Percentiles rank a stretch among this genome's conserved stretches.
Evolutionary conservation across 2,888 invertebrate genomes (phyloP).

Genomic region (Cosmorhoe ocellata): DNA sequence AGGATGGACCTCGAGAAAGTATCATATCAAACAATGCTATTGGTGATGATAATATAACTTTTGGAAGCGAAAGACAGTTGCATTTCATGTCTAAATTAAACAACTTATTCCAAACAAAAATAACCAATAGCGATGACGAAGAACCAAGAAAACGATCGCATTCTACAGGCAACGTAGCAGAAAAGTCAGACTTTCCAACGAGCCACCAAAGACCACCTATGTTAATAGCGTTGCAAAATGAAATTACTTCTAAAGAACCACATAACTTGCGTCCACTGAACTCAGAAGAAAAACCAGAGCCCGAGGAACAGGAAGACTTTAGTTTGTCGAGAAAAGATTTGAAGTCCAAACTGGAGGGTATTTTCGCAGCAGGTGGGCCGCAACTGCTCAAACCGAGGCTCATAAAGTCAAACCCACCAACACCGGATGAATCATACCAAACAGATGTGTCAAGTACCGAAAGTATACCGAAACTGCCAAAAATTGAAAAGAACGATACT

Average conservation of each 20-base stretch:
- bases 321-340: slow-evolving; percentile 65
- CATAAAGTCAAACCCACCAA: slow-evolving; percentile 66
- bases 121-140: slow-evolving; percentile 51
- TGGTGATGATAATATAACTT: slow-evolving; percentile 56
- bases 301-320: slow-evolving; percentile 45
- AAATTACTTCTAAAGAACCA: slow-evolving; percentile 54
- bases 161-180: slow-evolving; percentile 62
- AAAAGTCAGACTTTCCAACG: slow-evolving; percentile 46
- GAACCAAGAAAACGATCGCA: slow-evolving; percentile 62
- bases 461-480: slow-evolving; percentile 61
- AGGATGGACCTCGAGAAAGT: slow-evolving; percentile 52
- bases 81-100: slow-evolving; percentile 73
- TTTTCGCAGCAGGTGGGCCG: slow-evolving; percentile 67
- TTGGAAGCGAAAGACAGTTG: slow-evolving; percentile 63
- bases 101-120: slow-evolving; percentile 65
- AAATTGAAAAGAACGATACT: slow-evolving; percentile 73
- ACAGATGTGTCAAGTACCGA: slow-evolving; percentile 62
- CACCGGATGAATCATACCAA: slow-evolving; percentile 65
- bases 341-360: slow-evolving; percentile 68
- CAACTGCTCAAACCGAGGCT: slow-evolving; percentile 57
- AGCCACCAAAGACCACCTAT: slow-evolving; percentile 45
- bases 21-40: slow-evolving; percentile 53
- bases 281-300: slow-evolving; percentile 39
- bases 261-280: slow-evolving; percentile 55
- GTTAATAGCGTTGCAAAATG: slow-evolving; percentile 65